These are phyloP conservation scores for Anoplolepis gracilipes DNA, from an alignment of 1,140 invertebrate species.

Conservation along the genomic window DNA sequence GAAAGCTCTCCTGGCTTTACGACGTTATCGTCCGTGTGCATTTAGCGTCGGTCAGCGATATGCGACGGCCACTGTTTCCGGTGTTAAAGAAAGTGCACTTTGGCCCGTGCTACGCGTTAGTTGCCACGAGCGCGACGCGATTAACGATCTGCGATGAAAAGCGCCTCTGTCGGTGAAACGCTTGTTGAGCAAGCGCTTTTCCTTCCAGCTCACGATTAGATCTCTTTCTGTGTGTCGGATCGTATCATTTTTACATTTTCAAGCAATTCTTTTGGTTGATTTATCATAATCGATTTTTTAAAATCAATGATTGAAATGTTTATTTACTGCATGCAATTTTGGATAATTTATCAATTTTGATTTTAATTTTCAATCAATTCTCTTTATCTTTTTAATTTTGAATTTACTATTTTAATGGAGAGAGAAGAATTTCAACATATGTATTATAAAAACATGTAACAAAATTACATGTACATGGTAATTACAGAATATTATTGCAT, in stretches of 20 bases:
- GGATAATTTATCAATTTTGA: not conserved
- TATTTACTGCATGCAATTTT: not conserved
- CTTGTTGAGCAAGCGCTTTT: conserved; percentile 60
- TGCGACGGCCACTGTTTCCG: conserved; percentile 63
- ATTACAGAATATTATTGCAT: not conserved
- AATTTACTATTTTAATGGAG: not conserved
- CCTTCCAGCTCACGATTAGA: not conserved
- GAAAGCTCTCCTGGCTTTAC: conserved; percentile 82
- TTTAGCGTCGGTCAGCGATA: conserved; percentile 78
- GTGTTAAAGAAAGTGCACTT: conserved; percentile 65
- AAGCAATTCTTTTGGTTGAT: not conserved
- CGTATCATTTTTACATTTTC: conserved; percentile 21
- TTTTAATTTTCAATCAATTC: not conserved
- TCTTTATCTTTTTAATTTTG: not conserved
- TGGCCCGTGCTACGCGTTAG: conserved; percentile 32
- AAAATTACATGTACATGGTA: not conserved
- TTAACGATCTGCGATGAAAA: conserved; percentile 61
- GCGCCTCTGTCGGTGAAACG: conserved; percentile 52
- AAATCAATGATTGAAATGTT: not conserved
- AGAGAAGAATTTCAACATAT: not conserved
- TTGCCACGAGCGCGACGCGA: conserved; percentile 51
- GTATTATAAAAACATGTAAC: not conserved
- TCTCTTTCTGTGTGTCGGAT: not conserved
- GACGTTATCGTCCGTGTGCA: conserved; percentile 82
- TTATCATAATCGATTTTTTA: not conserved